A percentile compares a stretch with the other conserved stretches of the same genome.
Evolutionary conservation across 2,888 invertebrate species (phyloP).

Genomic region (Tholera decimalis): DNA sequence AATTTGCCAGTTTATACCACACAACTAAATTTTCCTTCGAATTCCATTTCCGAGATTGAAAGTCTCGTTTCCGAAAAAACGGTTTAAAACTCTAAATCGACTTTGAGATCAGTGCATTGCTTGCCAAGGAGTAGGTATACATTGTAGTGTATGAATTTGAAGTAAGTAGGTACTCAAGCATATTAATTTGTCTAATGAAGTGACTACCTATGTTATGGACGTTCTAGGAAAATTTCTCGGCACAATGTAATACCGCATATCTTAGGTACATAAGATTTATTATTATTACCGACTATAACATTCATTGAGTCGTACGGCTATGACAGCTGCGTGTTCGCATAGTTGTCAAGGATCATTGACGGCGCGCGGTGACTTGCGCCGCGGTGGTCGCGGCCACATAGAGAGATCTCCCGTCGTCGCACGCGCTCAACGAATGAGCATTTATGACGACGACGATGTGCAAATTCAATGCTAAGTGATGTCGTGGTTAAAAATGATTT

Average conservation of each 20-base stretch:
- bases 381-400: conserved; percentile 73
- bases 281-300: conserved; percentile 57
- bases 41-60: too few relatives aligned
- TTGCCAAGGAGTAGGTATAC: too few relatives aligned
- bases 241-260: conserved; percentile 2
- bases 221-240: neutral
- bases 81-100: too few relatives aligned
- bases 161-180: too few relatives aligned
- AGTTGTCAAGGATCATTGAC: conserved; percentile 72
- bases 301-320: conserved; percentile 51
- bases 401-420: conserved; percentile 71
- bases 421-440: conserved; percentile 68
- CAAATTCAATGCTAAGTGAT: conserved; percentile 66
- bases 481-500: conserved; percentile 54
- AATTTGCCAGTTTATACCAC: too few relatives aligned
- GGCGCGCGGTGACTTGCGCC: conserved; percentile 61
- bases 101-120: too few relatives aligned
- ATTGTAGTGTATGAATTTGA: too few relatives aligned
- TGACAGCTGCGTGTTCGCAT: conserved; percentile 61
- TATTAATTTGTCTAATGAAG: too few relatives aligned
- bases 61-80: too few relatives aligned
- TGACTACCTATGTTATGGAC: too few relatives aligned
- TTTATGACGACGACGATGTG: conserved; percentile 54
- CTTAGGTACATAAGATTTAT: conserved; percentile 40
- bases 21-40: too few relatives aligned